Evolutionary conservation across 2,888 invertebrate genomes (phyloP).

Genomic region (Gonocerus acuteangulatus): DNA sequence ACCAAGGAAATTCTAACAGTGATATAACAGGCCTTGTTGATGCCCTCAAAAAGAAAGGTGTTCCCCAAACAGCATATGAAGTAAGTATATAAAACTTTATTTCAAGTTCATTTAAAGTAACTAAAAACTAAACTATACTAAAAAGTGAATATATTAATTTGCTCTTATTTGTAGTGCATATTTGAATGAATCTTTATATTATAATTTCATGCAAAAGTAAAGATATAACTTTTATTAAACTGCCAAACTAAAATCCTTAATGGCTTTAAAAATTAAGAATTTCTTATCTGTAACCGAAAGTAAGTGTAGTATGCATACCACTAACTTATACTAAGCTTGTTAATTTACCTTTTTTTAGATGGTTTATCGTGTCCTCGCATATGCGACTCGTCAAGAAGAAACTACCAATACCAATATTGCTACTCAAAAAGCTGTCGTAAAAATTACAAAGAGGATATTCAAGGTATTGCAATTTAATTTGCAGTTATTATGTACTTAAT

Average conservation of each 20-base stretch:
- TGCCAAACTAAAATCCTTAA: too few relatives aligned
- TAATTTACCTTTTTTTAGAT: conserved; percentile 48
- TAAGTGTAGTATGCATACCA: too few relatives aligned
- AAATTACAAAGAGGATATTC: conserved; percentile 83
- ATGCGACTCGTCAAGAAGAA: conserved; percentile 76
- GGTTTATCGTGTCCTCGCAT: conserved; percentile 65
- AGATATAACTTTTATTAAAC: too few relatives aligned
- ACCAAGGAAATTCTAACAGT: conserved; percentile 82
- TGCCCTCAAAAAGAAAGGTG: conserved; percentile 51
- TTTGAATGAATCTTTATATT: too few relatives aligned
- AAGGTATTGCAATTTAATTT: conserved; percentile 50
- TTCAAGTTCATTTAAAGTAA: too few relatives aligned
- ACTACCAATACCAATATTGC: conserved; percentile 38
- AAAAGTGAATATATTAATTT: too few relatives aligned
- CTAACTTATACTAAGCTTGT: too few relatives aligned
- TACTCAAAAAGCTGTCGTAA: conserved; percentile 65
- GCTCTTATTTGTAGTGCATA: too few relatives aligned
- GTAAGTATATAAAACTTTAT: conserved; percentile 28
- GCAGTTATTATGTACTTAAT: not conserved
- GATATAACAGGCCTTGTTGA: conserved; percentile 69
- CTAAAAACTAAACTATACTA: too few relatives aligned
- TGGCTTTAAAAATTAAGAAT: too few relatives aligned
- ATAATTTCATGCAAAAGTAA: too few relatives aligned
- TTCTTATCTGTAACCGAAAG: too few relatives aligned
- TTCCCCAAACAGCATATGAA: conserved; percentile 31